These are phyloP conservation scores for Falcaria lacertinaria DNA, from an alignment of 2,888 invertebrate genomes.

Conservation along the genomic window DNA sequence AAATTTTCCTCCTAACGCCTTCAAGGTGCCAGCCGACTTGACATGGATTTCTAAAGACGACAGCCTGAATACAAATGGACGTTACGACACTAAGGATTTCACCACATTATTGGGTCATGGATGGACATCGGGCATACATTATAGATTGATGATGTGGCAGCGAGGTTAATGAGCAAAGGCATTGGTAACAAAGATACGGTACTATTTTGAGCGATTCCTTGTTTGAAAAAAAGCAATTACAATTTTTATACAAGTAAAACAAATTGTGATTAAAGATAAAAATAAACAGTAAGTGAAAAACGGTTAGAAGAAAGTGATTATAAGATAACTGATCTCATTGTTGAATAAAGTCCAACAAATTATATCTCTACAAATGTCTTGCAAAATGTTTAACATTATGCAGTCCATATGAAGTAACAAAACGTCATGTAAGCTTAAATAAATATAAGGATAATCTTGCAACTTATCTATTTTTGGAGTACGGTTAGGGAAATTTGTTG, in stretches of 20 bases:
- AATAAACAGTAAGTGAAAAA: too few relatives aligned
- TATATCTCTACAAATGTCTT: background rate
- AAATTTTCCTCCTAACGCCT: constrained; percentile 69
- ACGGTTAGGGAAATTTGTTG: too few relatives aligned
- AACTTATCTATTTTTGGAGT: background rate
- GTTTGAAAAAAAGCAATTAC: constrained; percentile 11
- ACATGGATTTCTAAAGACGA: constrained; percentile 74
- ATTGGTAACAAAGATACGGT: constrained; percentile 30
- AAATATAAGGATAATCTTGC: background rate
- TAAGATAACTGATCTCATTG: too few relatives aligned
- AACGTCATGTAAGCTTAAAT: background rate
- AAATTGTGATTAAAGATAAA: too few relatives aligned
- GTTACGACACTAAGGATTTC: constrained; percentile 75
- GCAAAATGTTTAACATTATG: constrained; percentile 4
- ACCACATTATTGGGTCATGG: constrained; percentile 76
- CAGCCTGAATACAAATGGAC: constrained; percentile 69
- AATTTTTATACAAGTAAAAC: background rate
- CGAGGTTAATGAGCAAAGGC: constrained; percentile 46
- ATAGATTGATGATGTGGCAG: constrained; percentile 35
- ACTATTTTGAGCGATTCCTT: constrained; percentile 23
- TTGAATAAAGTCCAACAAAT: background rate
- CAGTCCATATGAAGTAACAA: background rate
- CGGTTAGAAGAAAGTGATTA: too few relatives aligned
- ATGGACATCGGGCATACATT: constrained; percentile 43
- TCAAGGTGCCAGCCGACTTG: constrained; percentile 66